Conservation (phyloP, 53 echinoderm and acorn worm species). For the Apostichopus leukothele region DNA sequence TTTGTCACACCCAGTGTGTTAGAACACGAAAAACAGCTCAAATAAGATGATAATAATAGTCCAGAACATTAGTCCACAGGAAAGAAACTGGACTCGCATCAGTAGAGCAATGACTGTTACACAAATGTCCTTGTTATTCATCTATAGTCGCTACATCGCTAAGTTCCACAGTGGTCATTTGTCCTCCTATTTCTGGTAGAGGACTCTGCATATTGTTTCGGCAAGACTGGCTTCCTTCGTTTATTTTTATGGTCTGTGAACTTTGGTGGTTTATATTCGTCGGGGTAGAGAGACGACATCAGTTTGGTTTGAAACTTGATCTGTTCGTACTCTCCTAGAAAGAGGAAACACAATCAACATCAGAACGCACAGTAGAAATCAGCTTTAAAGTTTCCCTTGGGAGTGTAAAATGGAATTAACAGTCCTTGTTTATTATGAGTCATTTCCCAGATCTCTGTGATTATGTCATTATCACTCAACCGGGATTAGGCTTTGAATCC, state of each 20-base stretch:
- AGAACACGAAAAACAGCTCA: too few species aligned
- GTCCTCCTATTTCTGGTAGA: slow-evolving; percentile 11
- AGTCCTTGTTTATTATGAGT: too few species aligned
- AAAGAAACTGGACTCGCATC: too few species aligned
- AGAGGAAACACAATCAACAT: not conserved
- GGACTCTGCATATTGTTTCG: slow-evolving; percentile 20
- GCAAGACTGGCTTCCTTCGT: not conserved
- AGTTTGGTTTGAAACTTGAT: slow-evolving; percentile 31
- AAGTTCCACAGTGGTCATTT: not conserved
- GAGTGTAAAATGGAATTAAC: not conserved
- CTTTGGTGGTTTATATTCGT: slow-evolving; percentile 27
- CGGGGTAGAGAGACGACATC: slow-evolving; percentile 21
- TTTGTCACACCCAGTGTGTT: too few species aligned
- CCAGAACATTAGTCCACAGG: too few species aligned
- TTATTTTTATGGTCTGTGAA: not conserved
- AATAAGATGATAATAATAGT: too few species aligned
- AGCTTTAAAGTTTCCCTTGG: not conserved
- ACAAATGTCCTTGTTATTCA: too few species aligned
- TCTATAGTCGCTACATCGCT: too few species aligned
- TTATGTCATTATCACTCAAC: not conserved
- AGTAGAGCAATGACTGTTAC: too few species aligned
- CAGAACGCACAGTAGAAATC: too few species aligned
- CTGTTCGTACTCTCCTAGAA: slow-evolving; percentile 26
- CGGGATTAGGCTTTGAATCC: not conserved
- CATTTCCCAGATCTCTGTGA: too few species aligned